A percentile compares a stretch with the other conserved stretches of the same genome.
These are phyloP conservation scores for Cygnus buccinator DNA, from an alignment of 2,113 vertebrate species.

Conservation along the genomic window DNA sequence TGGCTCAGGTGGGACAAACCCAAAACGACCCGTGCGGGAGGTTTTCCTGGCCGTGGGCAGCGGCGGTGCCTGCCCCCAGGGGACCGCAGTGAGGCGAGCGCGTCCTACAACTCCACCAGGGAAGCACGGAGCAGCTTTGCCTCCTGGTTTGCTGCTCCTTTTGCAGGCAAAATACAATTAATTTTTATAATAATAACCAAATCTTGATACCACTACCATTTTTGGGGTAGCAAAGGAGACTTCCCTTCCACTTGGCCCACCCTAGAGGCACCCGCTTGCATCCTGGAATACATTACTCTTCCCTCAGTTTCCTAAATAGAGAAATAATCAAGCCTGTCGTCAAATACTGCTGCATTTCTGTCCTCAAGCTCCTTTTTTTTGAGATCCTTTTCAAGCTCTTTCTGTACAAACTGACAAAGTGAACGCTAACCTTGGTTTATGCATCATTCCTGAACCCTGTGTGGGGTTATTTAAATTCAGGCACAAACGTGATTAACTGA, in stretches of 20 bases:
- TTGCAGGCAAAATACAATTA: background rate
- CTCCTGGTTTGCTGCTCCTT: background rate
- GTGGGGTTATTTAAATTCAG: background rate
- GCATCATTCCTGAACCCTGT: background rate
- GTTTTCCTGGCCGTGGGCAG: background rate
- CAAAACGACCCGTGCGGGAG: too few species aligned
- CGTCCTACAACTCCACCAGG: too few species aligned
- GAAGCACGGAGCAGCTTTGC: background rate
- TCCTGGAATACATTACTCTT: background rate
- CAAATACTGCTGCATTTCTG: background rate
- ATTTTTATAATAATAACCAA: background rate
- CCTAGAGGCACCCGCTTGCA: background rate
- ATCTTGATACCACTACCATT: background rate
- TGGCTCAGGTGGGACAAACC: fast-evolving
- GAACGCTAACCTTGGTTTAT: background rate
- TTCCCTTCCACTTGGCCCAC: background rate
- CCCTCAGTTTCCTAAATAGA: background rate
- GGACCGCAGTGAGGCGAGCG: background rate
- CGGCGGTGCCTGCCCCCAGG: fast-evolving
- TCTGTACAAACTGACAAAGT: background rate
- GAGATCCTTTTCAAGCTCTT: background rate
- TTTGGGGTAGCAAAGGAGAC: background rate
- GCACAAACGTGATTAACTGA: background rate
- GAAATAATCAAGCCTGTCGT: background rate
- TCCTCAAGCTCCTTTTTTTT: background rate